Base-by-base conservation (phyloP, 1,140 invertebrate species). In the Saccostrea cuccullata region DNA sequence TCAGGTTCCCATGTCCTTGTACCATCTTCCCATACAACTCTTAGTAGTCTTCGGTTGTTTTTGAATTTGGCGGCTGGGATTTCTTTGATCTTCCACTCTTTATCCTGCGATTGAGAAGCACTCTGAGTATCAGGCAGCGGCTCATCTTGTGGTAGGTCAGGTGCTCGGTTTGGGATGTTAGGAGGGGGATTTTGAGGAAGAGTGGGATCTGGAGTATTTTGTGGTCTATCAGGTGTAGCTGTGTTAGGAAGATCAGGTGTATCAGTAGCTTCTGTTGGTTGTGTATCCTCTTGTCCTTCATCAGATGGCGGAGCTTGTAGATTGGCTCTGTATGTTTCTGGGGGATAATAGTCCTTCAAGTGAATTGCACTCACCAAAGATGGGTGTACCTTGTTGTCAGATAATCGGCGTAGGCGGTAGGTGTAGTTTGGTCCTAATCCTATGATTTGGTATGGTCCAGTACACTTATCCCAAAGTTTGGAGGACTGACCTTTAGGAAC, bases 1-100 rank as follows among this genome's bases (percentile, higher is more conserved):
- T 89, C 88, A n/a, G 88, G 88, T 83, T 89, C 85, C 88, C 88
- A 89, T 67, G 88, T 86, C 0, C 60, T 23, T 9, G 58, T 20
- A 55, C 60, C 60, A 73, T 84, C 87, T 23, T 47, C 4, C 87
- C 82, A 87, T n/a, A 67, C 17, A 12, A 87, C 87, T 26, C 60
- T 11, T 17, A 87, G 60, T 8, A 60, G 9, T 36, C 86, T 11
- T 47, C 64, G 11, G 2, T 58, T 58, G 13, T 67, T 87, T n/a
- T 40, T 30, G 83, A 83, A 87, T 83, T 64, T 87, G 20, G 70
- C 86, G 13, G n/a, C 9, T 40, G n/a, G 30, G 17, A 87, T 82
- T 6, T 83, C 20, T n/a, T 64, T 56, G 83, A 87, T 64, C 5
- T 82, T 82, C 36, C 36, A 82, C 30, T 36, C 30, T 36, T 36